Evolutionary conservation across 2,888 invertebrate species (phyloP).

Genomic region (Agriopis marginaria): DNA sequence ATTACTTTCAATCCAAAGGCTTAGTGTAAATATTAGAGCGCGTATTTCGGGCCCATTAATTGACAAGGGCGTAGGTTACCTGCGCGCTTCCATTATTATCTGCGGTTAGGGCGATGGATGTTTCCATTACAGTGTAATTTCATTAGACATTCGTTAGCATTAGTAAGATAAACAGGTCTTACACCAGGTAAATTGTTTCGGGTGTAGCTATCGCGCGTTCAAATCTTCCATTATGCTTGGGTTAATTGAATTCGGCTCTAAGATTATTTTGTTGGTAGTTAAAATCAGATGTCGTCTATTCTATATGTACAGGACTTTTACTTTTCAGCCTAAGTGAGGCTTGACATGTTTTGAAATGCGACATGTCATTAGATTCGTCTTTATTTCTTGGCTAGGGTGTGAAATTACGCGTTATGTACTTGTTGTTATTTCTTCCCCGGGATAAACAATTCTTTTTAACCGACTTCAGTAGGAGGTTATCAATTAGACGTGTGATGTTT

Average conservation of each 20-base stretch:
- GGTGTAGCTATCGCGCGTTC: conserved; percentile 18
- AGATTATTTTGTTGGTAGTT: background rate
- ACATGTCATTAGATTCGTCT: no score
- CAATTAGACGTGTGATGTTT: no score
- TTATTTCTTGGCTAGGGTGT: no score
- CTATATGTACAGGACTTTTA: no score
- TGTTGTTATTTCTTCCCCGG: no score
- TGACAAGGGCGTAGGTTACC: conserved; percentile 42
- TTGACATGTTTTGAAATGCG: no score
- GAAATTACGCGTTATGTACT: no score
- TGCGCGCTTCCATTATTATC: conserved; percentile 40
- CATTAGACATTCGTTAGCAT: conserved; percentile 40
- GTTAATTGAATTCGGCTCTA: conserved; percentile 18
- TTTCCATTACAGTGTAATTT: conserved; percentile 39
- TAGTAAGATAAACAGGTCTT: conserved; percentile 37
- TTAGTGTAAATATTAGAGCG: conserved; percentile 41
- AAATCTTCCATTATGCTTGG: conserved; percentile 24
- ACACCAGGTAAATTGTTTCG: conserved; percentile 34
- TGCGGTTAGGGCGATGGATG: conserved; percentile 40
- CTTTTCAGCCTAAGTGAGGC: no score
- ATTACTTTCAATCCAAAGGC: conserved; percentile 17
- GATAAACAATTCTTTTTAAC: no score
- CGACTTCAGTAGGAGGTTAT: no score
- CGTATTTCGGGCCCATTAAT: conserved; percentile 40
- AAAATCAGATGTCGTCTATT: no score